Evolutionary conservation across 2,797 vertebrate species (phyloP).

Genomic region (Clarias laeviceps): DNA sequence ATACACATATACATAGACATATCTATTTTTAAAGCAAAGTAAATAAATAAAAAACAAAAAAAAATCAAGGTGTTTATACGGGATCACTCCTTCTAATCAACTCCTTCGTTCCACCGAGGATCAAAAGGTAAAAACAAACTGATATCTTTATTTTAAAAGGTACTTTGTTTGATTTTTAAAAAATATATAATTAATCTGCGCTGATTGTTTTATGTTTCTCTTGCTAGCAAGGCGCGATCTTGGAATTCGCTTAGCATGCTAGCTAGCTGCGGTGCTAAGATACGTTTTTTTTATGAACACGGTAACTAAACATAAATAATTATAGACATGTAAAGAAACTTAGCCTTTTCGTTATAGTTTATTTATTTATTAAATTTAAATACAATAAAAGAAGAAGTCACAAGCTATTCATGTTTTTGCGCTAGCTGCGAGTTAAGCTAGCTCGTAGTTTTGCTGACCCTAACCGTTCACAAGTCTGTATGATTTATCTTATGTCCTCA

Average conservation of each 20-base stretch:
- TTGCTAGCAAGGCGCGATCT: not conserved
- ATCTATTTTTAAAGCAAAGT: conserved; percentile 31
- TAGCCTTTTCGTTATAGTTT: too few species aligned
- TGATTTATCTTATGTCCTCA: not conserved
- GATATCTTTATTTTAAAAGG: too few species aligned
- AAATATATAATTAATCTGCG: too few species aligned
- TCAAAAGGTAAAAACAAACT: conserved; percentile 73
- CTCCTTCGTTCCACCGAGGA: conserved; percentile 68
- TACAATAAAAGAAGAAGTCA: too few species aligned
- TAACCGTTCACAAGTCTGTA: too few species aligned
- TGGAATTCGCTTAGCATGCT: conserved; percentile 13
- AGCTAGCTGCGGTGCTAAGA: not conserved
- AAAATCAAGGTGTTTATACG: conserved; percentile 52
- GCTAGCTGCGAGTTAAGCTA: too few species aligned
- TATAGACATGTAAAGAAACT: too few species aligned
- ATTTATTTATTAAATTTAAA: too few species aligned
- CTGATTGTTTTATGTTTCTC: not conserved
- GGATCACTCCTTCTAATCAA: conserved; percentile 64
- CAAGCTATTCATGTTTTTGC: too few species aligned
- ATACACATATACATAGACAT: not conserved
- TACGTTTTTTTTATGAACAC: not conserved
- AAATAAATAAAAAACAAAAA: not conserved
- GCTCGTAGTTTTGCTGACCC: too few species aligned
- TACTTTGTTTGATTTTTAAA: conserved; percentile 16
- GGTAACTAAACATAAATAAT: too few species aligned